These are phyloP conservation scores for Leuciscus waleckii DNA, from an alignment of 2,797 vertebrate species.

Conservation along the genomic window DNA sequence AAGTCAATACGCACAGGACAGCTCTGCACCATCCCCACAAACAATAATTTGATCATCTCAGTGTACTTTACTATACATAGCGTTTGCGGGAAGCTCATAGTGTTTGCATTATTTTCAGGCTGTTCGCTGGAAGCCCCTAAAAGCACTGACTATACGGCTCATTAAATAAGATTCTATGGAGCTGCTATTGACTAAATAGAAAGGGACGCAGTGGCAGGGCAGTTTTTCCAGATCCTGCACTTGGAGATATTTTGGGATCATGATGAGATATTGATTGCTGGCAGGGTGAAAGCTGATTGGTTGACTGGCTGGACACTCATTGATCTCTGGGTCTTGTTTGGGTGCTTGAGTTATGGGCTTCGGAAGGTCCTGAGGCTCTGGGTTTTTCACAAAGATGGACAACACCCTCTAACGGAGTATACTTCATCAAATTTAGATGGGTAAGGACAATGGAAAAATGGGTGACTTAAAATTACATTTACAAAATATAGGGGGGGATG, in stretches of 20 bases:
- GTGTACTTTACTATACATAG: constrained; percentile 2
- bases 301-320: constrained; percentile 41
- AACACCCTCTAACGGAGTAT: background rate
- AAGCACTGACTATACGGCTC: background rate
- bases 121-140: constrained; percentile 6
- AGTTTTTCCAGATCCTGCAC: constrained; percentile 50
- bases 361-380: constrained; percentile 23
- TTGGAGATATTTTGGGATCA: constrained; percentile 60
- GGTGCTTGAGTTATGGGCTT: constrained; percentile 51
- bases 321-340: constrained; percentile 56
- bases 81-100: background rate
- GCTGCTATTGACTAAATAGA: constrained; percentile 32
- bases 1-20: constrained; percentile 19
- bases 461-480: background rate
- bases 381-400: constrained; percentile 23
- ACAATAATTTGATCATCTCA: constrained; percentile 23
- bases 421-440: background rate
- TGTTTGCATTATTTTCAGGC: constrained; percentile 7
- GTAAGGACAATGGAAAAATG: background rate
- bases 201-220: constrained; percentile 2
- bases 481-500: background rate
- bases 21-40: constrained; percentile 1
- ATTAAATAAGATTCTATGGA: constrained; percentile 30
- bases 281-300: constrained; percentile 56
- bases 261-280: constrained; percentile 61